These are phyloP conservation scores for Pseudonaja textilis DNA, from an alignment of 2,113 vertebrate genomes.

Conservation along the genomic window DNA sequence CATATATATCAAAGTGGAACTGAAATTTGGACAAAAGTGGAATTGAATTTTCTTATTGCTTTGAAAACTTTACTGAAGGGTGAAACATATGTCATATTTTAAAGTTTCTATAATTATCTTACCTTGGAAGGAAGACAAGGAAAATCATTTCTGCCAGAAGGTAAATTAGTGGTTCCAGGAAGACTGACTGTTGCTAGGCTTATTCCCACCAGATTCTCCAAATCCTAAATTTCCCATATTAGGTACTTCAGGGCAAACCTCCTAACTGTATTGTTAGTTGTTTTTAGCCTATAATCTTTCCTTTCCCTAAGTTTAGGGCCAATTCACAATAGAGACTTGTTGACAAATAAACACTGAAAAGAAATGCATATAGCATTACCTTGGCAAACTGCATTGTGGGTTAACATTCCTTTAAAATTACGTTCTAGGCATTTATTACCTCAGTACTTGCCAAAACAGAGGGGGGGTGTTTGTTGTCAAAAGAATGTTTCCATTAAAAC, in stretches of 20 bases:
- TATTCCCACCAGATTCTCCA: conserved; percentile 31
- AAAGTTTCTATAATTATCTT: conserved; percentile 18
- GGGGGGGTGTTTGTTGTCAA: conserved; percentile 57
- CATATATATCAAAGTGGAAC: conserved; percentile 5
- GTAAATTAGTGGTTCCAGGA: conserved; percentile 4
- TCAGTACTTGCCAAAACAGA: conserved; percentile 60
- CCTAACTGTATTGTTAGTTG: neutral
- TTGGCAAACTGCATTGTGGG: conserved; percentile 57
- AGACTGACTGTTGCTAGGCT: neutral
- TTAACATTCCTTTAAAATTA: conserved; percentile 66
- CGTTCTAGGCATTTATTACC: conserved; percentile 66
- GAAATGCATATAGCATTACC: conserved; percentile 53
- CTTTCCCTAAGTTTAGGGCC: conserved; percentile 43
- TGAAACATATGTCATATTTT: neutral
- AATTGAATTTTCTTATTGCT: conserved; percentile 23
- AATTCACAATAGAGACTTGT: conserved; percentile 63
- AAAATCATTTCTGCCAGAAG: conserved; percentile 31
- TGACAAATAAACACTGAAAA: conserved; percentile 76
- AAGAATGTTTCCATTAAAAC: conserved; percentile 76
- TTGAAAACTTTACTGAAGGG: conserved; percentile 7
- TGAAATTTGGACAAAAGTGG: conserved; percentile 4
- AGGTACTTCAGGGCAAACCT: conserved; percentile 38
- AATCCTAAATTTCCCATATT: conserved; percentile 19
- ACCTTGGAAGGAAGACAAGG: conserved; percentile 23
- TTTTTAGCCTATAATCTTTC: conserved; percentile 32